Evolutionary conservation across 1,140 invertebrate genomes (phyloP), one percentile per base, ranked within the genome.

Genomic region (Nasonia vitripennis): DNA sequence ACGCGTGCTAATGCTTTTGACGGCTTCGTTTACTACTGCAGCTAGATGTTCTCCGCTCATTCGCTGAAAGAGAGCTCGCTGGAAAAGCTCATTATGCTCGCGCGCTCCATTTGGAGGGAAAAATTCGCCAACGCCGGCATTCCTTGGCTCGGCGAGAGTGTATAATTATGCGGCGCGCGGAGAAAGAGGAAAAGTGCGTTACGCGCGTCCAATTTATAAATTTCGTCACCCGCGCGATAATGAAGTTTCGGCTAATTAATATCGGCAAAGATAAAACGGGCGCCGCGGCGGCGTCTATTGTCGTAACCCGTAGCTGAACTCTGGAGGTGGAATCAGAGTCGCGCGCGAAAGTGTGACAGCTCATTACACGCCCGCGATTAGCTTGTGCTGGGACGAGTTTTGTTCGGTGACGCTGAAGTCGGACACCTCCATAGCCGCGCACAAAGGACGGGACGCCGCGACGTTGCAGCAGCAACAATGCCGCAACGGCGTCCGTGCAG

Each of bases 21-120:
- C 68, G 67, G 78, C n/a, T 71, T 68, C 62, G 62, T 78, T 84
- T 70, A 78, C n/a, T 78, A 67, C 17, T 70, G 67, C 5, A 78
- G 77, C 48, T 78, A 55, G 6, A 55, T 70, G 1, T 27, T 70
- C 67, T n/a, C 62, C 4, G 14, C 74, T 77, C 45, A 17, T 74
- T 37, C 34, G 73, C 73, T 37, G 31, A 27, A 71, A 71, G 70
- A 10, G 41, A 45, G 9, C 7, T 45, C 1, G 41, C 41, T 7
- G 23, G 48, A 55, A 55, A 78, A 78, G 48, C 48, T 62, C 81
- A 37, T 75, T 75, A 75, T 27, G 12, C 45, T 23, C 23, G 14
- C 12, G 62, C 34, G 9, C 45, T 14, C 12, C 68, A 17, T 67
- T 68, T 79, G 10, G 14, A 79, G 45, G 67, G 17, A 23, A 67